Conservation (phyloP, 2,113 vertebrate species). For the Seriola dumerili region DNA sequence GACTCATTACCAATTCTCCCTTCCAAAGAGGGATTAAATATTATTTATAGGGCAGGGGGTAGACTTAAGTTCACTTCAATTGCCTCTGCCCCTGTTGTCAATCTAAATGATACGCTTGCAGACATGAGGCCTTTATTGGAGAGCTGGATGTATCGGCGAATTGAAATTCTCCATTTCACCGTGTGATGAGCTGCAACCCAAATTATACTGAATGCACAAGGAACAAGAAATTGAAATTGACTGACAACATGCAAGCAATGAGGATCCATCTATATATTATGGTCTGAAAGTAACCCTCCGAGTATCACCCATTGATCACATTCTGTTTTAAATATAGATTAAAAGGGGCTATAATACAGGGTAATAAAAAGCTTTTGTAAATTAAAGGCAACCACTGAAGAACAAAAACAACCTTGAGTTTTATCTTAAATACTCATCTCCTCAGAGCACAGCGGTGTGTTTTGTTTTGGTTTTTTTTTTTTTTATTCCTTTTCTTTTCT, state of each 20-base stretch:
- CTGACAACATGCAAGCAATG: slow-evolving; percentile 44
- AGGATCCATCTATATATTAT: slow-evolving; percentile 27
- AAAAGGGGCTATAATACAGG: not conserved
- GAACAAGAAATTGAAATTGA: slow-evolving; percentile 52
- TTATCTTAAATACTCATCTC: slow-evolving; percentile 14
- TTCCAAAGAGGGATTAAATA: slow-evolving; percentile 78
- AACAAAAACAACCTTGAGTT: slow-evolving; percentile 2
- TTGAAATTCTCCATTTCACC: slow-evolving; percentile 52
- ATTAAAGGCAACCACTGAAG: not conserved
- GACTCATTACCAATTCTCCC: slow-evolving; percentile 71
- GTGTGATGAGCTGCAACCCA: slow-evolving; percentile 47
- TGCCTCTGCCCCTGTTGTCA: slow-evolving; percentile 77
- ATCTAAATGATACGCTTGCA: slow-evolving; percentile 73
- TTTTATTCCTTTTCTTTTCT: not conserved
- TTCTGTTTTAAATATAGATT: slow-evolving; percentile 1
- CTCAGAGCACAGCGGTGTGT: not conserved
- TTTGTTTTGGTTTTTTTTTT: not conserved
- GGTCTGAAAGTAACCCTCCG: slow-evolving; percentile 25
- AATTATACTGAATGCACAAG: slow-evolving; percentile 33
- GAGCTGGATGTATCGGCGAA: slow-evolving; percentile 45
- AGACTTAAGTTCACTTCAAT: slow-evolving; percentile 78
- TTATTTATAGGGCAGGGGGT: slow-evolving; percentile 80
- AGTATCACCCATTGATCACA: slow-evolving; percentile 17
- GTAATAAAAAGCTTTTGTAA: not conserved
- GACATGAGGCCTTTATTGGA: slow-evolving; percentile 67